phyloP scores from a whole-genome alignment of 1,140 invertebrate species.

The Coelopa frigida region DNA sequence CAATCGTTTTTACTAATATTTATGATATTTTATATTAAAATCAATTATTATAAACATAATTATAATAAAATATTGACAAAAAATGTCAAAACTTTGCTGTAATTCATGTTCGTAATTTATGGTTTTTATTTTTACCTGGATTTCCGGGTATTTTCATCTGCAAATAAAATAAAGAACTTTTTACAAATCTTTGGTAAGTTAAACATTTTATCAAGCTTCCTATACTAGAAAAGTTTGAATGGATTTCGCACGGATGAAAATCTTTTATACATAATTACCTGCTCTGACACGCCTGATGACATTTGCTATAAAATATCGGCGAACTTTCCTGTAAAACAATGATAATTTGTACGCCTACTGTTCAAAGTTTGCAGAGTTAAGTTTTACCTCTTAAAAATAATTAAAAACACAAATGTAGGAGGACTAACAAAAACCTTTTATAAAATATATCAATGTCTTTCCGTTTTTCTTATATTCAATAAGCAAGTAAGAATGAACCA shows the following conservation, averaged over 20 bases:
- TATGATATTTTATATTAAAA: no score
- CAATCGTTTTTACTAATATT: no score
- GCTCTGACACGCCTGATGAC: conserved; percentile 64
- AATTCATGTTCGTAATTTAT: conserved; percentile 7
- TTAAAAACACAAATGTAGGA: conserved; percentile 12
- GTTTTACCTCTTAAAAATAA: conserved; percentile 11
- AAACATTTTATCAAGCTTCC: no score
- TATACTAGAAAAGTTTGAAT: no score
- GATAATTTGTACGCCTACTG: not conserved
- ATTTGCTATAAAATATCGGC: conserved; percentile 47
- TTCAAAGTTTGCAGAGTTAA: no score
- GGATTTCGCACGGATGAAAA: no score
- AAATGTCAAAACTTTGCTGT: no score
- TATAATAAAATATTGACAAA: conserved; percentile 1
- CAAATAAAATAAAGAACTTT: conserved; percentile 15
- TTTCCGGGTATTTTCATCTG: conserved; percentile 42
- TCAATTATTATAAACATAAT: conserved; percentile 2
- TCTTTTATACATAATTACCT: conserved; percentile 44
- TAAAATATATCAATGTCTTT: conserved; percentile 8
- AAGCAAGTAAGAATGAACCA: no score
- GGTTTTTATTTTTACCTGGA: conserved; percentile 29
- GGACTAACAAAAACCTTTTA: conserved; percentile 5
- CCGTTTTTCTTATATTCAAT: conserved; percentile 9
- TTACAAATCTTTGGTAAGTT: no score
- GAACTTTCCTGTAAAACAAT: conserved; percentile 14